Conservation (phyloP, 2,113 vertebrate species). For the Sapajus apella region DNA sequence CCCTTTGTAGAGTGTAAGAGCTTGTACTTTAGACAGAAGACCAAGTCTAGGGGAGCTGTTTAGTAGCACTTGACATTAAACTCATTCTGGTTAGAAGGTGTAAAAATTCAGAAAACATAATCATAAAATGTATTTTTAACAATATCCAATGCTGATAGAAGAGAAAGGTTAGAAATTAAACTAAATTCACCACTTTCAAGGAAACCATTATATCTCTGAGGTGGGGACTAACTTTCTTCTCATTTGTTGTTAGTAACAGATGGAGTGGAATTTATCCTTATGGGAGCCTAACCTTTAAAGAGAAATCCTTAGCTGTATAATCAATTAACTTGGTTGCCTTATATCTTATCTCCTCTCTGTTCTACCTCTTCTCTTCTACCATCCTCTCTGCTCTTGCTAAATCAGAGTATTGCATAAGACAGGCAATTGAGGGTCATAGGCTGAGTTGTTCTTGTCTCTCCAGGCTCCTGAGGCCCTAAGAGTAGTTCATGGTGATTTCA, state of each 20-base stretch:
- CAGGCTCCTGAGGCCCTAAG: not conserved
- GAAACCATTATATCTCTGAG: not conserved
- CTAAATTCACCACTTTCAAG: not conserved
- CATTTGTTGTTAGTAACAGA: not conserved
- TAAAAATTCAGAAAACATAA: constrained; percentile 12
- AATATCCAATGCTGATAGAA: not conserved
- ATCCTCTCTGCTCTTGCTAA: not conserved
- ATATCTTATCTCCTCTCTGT: not conserved
- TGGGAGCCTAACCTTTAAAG: not conserved
- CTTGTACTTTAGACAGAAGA: not conserved
- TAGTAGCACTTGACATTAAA: not conserved
- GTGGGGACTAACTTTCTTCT: not conserved
- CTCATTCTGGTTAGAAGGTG: not conserved
- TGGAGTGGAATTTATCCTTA: not conserved
- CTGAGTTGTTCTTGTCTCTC: not conserved
- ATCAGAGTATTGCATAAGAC: not conserved
- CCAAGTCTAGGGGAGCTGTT: not conserved
- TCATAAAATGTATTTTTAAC: constrained; percentile 5
- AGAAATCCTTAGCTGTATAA: not conserved
- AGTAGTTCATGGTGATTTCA: not conserved
- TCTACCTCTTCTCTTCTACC: not conserved
- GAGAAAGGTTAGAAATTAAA: not conserved
- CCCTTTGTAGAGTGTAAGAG: not conserved
- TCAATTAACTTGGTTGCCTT: not conserved
- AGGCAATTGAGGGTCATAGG: not conserved